Conservation (phyloP, 2,113 vertebrate genomes). For the Tragulus kanchil region DNA sequence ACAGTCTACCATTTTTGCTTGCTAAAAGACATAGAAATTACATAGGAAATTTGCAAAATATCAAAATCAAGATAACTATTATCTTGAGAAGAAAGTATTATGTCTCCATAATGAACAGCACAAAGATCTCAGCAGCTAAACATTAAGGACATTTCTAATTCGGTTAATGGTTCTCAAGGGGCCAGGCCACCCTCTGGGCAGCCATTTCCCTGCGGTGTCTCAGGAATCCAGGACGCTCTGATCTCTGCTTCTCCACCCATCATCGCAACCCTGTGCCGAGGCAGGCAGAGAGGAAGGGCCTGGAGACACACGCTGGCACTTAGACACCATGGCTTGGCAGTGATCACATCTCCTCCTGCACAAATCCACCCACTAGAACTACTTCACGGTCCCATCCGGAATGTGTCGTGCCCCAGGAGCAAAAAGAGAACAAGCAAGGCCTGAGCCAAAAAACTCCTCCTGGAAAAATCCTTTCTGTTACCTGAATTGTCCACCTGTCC, state of each 20-base stretch:
- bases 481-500: no score
- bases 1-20: not conserved
- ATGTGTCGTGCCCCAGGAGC: accelerated
- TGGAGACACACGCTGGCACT: accelerated
- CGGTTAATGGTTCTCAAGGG: not conserved
- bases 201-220: not conserved
- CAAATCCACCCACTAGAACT: not conserved
- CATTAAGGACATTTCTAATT: not conserved
- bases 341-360: accelerated
- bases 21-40: not conserved
- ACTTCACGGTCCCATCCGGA: not conserved
- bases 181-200: not conserved
- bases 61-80: not conserved
- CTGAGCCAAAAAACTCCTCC: not conserved
- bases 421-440: not conserved
- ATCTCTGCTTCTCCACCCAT: not conserved
- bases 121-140: not conserved
- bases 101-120: not conserved
- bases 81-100: not conserved
- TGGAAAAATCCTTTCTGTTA: not conserved
- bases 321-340: not conserved
- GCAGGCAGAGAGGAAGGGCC: not conserved
- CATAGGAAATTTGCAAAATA: not conserved
- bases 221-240: not conserved
- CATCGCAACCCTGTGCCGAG: not conserved